Base-by-base conservation (phyloP, 2,113 vertebrate species). In the Chlamydotis undulata region DNA sequence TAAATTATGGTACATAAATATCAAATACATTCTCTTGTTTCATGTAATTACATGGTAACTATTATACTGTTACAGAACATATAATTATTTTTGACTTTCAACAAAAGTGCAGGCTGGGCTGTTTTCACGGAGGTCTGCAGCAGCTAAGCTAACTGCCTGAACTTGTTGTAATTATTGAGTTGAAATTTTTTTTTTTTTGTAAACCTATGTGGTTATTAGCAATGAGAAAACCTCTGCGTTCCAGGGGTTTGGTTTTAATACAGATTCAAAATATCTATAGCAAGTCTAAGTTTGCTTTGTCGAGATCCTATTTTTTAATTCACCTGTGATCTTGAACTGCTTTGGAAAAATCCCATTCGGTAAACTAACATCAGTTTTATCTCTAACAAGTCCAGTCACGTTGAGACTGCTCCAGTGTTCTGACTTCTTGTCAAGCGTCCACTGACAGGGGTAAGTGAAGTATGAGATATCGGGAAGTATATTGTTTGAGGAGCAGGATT, bases 1-100 rank as follows among this genome's bases (percentile, higher is more conserved):
- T 73, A 88, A 82, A 88, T 80, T 89, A 80, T 57, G 59, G 31
- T 55, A 84, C 37, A 47, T 65, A 90, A 84, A 87, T 84, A 92
- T 70, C 39, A 88, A 89, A 92, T 87, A 41, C 9, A 21, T 74
- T 83, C 37, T 76, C 21, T 69, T 59, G 29, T 79, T 95, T 88
- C 67, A 60, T 68, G 69, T 75, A 90, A 89, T 75, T 96, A 69
- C 37, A 61, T 19, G 6, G 70, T 68, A 89, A 83, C 35, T 75
- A 45, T 80, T 90, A 45, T 18, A 61, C 35, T 63, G 39, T 82
- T 96, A 75, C 31, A 86, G 83, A 92, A 92, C 55, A 65, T 26
- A 19, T 49, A 81, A 80, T 83, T 92, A 76, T 64, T 88, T 84
- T 92, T 79, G 28, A 2, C 21, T 90, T 31, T 82, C 50, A 55